These are phyloP conservation scores for Oncorhynchus tshawytscha DNA, from an alignment of 2,113 vertebrate species.

Conservation along the genomic window DNA sequence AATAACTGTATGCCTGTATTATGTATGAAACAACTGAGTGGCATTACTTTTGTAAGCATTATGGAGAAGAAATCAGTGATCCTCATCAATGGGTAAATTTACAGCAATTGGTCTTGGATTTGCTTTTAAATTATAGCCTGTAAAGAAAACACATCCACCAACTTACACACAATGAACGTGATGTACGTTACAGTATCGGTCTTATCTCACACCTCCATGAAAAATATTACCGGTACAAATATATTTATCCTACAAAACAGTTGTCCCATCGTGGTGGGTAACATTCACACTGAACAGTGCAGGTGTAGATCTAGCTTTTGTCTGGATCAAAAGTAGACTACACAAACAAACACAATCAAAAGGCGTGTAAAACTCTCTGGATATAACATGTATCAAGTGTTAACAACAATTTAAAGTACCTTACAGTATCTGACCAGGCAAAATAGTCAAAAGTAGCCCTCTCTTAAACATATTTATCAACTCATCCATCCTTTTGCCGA, in stretches of 20 bases:
- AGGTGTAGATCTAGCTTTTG: too few species aligned
- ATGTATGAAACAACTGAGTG: slow-evolving; percentile 11
- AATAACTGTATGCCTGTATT: slow-evolving; percentile 68
- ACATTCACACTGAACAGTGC: background rate
- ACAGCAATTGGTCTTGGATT: background rate
- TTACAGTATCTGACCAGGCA: background rate
- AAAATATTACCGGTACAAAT: background rate
- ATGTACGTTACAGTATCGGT: background rate
- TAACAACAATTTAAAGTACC: background rate
- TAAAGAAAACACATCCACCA: background rate
- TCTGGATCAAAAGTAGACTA: background rate
- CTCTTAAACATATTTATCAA: background rate
- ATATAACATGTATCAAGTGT: background rate
- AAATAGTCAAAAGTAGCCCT: background rate
- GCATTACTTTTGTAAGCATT: background rate
- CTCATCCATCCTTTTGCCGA: too few species aligned
- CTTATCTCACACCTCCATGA: background rate
- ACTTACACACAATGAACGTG: background rate
- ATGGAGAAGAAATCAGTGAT: background rate
- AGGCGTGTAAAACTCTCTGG: background rate
- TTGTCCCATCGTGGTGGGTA: background rate
- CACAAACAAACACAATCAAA: background rate
- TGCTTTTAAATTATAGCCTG: background rate
- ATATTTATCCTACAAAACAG: background rate
- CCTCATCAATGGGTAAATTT: background rate